A percentile compares a stretch with the other conserved stretches of the same genome.
Evolutionary conservation across 2,797 vertebrate genomes (phyloP).

Genomic region (Melanotaenia pygmaea): DNA sequence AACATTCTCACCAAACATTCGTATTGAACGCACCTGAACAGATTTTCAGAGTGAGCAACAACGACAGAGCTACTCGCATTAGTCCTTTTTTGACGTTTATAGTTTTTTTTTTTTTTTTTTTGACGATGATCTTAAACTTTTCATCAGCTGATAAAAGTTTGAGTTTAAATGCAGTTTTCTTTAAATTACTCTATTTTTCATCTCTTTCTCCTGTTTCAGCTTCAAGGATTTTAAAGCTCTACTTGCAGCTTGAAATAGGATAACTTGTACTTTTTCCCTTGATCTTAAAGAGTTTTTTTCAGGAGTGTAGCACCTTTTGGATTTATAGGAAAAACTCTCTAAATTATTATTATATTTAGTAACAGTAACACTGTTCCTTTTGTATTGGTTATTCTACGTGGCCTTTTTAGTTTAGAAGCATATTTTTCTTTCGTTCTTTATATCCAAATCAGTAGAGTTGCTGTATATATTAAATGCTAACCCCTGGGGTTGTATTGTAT

Average conservation of each 20-base stretch:
- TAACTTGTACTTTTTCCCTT: background rate
- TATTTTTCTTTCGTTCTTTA: background rate
- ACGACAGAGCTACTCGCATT: too few species aligned
- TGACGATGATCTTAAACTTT: too few species aligned
- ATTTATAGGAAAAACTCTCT: background rate
- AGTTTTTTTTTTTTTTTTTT: too few species aligned
- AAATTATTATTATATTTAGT: background rate
- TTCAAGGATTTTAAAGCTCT: background rate
- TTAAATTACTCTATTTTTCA: too few species aligned
- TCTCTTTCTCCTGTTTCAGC: background rate
- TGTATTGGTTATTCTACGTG: background rate
- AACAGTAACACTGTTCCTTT: background rate
- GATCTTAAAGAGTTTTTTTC: background rate
- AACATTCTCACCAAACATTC: too few species aligned
- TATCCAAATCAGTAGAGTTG: background rate
- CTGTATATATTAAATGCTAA: background rate
- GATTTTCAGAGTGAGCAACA: too few species aligned
- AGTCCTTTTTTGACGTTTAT: too few species aligned
- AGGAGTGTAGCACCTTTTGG: background rate
- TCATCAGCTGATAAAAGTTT: too few species aligned
- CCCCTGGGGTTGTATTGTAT: background rate
- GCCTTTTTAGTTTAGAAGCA: background rate
- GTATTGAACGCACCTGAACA: too few species aligned
- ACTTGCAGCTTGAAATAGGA: background rate
- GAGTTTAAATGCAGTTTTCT: too few species aligned